Evolutionary conservation across 2,797 vertebrate species (phyloP).

Genomic region (Coendou prehensilis): DNA sequence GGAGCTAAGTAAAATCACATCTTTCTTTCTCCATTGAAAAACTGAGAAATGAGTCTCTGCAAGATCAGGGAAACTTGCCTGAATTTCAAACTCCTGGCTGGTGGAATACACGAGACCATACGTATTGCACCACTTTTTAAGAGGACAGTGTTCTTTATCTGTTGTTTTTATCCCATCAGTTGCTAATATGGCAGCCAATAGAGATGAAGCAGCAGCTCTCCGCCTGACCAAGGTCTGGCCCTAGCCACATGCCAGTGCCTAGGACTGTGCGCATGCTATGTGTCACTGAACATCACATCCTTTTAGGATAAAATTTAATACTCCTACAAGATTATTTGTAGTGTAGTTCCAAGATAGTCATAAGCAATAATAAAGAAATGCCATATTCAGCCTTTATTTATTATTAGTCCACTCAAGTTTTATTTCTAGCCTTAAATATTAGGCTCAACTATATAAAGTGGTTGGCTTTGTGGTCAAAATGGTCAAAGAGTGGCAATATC

Average conservation of each 20-base stretch:
- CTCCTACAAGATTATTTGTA: background rate
- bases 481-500: background rate
- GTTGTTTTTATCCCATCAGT: background rate
- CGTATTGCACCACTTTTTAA: background rate
- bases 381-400: background rate
- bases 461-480: background rate
- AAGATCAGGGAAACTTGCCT: background rate
- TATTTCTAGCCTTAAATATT: background rate
- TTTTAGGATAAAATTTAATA: background rate
- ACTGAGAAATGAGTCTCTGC: background rate
- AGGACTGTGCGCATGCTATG: too few species aligned
- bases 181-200: background rate
- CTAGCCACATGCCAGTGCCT: rapidly evolving
- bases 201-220: background rate
- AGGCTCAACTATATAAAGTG: background rate
- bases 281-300: background rate
- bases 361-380: background rate
- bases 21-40: background rate
- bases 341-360: background rate
- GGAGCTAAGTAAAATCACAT: background rate
- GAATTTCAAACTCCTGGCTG: too few species aligned
- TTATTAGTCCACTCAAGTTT: background rate
- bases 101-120: background rate
- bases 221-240: background rate
- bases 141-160: background rate